These are phyloP conservation scores for Deroplatys truncata DNA, from an alignment of 2,888 invertebrate genomes.

Conservation along the genomic window DNA sequence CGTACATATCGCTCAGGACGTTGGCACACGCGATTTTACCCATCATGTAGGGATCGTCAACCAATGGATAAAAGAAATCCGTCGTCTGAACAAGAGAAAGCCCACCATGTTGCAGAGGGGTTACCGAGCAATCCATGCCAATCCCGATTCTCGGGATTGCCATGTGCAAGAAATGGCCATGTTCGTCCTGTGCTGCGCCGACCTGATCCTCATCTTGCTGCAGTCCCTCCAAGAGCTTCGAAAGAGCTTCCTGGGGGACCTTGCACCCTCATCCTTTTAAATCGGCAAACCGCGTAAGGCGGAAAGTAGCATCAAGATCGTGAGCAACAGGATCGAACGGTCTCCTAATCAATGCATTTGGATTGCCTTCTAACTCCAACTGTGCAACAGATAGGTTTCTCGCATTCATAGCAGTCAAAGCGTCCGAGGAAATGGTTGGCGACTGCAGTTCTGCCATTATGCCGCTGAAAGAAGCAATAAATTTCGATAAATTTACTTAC, in stretches of 20 bases:
- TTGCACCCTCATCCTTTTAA: slow-evolving; percentile 93
- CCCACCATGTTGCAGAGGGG: slow-evolving; percentile 67
- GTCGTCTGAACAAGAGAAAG: slow-evolving; percentile 79
- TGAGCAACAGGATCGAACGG: slow-evolving; percentile 76
- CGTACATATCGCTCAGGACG: slow-evolving; percentile 79
- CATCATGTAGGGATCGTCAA: slow-evolving; percentile 81
- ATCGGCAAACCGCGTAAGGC: slow-evolving; percentile 89
- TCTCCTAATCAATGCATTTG: slow-evolving; percentile 59
- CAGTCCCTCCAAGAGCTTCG: slow-evolving; percentile 65
- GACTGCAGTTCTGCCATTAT: slow-evolving; percentile 59
- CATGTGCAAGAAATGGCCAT: slow-evolving; percentile 85
- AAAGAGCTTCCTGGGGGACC: slow-evolving; percentile 86
- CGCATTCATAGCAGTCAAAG: slow-evolving; percentile 46
- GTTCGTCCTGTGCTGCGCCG: slow-evolving; percentile 68
- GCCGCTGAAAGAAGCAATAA: neutral
- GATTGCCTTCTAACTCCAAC: slow-evolving; percentile 90
- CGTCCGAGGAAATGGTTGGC: slow-evolving; percentile 68
- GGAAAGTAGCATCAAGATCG: slow-evolving; percentile 86
- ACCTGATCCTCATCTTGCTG: slow-evolving; percentile 42
- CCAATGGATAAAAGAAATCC: slow-evolving; percentile 82
- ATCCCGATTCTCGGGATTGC: slow-evolving; percentile 75
- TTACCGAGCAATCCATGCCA: slow-evolving; percentile 81
- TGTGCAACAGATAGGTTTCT: slow-evolving; percentile 64
- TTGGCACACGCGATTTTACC: slow-evolving; percentile 74
- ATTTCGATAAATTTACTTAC: neutral